Conservation (phyloP, 2,888 invertebrate species). For the Galerucella nymphaeae region DNA sequence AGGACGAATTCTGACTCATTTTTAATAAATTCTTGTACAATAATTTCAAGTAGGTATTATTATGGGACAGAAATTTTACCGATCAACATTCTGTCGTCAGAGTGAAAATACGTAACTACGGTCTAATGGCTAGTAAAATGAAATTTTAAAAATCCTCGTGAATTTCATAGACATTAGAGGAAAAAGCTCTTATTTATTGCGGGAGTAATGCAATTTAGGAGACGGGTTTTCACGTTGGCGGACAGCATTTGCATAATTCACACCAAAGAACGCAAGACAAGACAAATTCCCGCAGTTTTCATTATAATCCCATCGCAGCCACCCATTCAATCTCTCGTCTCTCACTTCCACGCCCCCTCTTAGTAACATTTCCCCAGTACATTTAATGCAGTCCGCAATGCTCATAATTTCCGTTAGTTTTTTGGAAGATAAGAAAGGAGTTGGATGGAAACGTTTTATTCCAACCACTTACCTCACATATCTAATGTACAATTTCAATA, state of each 20-base stretch:
- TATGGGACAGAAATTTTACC: not conserved
- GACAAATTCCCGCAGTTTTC: slow-evolving; percentile 63
- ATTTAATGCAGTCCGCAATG: slow-evolving; percentile 60
- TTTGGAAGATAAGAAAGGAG: slow-evolving; percentile 40
- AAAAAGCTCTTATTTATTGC: slow-evolving; percentile 58
- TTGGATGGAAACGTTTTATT: not conserved
- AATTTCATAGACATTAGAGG: slow-evolving; percentile 49
- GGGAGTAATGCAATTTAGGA: slow-evolving; percentile 61
- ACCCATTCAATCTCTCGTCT: slow-evolving; percentile 49
- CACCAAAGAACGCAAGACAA: slow-evolving; percentile 58
- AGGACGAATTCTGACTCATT: too few relatives aligned
- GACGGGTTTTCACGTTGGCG: slow-evolving; percentile 61
- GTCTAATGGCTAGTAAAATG: slow-evolving; percentile 45
- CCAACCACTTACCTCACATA: not conserved
- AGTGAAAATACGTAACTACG: slow-evolving; percentile 32
- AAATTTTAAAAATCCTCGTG: slow-evolving; percentile 45
- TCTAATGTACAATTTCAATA: too few relatives aligned
- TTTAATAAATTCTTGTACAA: too few relatives aligned
- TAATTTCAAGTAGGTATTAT: not conserved
- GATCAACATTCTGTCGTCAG: not conserved
- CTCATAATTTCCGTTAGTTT: slow-evolving; percentile 58
- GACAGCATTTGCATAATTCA: slow-evolving; percentile 63
- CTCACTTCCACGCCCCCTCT: slow-evolving; percentile 20
- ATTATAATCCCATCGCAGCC: slow-evolving; percentile 61
- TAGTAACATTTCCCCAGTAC: slow-evolving; percentile 56